Percentiles rank a stretch among this genome's conserved stretches.
Conservation (phyloP, 2,797 vertebrate species). For the Microctenopoma stevenorrisi region DNA sequence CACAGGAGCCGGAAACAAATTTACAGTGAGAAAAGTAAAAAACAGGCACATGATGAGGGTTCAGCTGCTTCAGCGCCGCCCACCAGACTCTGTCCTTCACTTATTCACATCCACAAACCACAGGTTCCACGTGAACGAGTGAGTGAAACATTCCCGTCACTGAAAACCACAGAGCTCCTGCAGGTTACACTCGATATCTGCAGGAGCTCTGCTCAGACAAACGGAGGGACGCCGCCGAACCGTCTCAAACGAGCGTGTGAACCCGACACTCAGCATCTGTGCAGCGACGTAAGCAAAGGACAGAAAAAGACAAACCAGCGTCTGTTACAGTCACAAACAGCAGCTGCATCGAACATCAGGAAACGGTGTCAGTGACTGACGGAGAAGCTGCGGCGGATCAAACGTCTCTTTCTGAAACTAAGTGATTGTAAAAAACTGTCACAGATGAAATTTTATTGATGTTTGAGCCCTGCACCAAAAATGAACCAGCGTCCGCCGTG, state of each 20-base stretch:
- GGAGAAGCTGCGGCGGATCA: too few relatives aligned
- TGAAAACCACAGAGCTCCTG: too few relatives aligned
- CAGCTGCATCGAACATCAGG: neutral
- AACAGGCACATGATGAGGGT: constrained; percentile 31
- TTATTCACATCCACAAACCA: too few relatives aligned
- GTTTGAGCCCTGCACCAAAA: constrained; percentile 10
- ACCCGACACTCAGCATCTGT: neutral
- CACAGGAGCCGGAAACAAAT: constrained; percentile 19
- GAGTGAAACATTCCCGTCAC: too few relatives aligned
- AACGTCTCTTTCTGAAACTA: neutral
- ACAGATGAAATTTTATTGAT: neutral
- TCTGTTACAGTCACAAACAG: neutral
- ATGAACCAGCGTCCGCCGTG: too few relatives aligned
- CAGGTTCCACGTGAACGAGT: too few relatives aligned
- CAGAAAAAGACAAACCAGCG: constrained; percentile 10
- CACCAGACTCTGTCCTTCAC: too few relatives aligned
- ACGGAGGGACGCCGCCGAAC: constrained; percentile 4
- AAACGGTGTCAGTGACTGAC: neutral
- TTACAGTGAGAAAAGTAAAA: constrained; percentile 13
- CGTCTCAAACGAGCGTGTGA: neutral
- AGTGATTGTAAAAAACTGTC: neutral
- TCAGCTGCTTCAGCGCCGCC: too few relatives aligned
- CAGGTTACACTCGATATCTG: too few relatives aligned
- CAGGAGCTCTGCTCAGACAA: neutral
- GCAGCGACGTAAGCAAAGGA: neutral